Conservation (phyloP, 2,888 invertebrate genomes). For the Agrotis exclamationis region DNA sequence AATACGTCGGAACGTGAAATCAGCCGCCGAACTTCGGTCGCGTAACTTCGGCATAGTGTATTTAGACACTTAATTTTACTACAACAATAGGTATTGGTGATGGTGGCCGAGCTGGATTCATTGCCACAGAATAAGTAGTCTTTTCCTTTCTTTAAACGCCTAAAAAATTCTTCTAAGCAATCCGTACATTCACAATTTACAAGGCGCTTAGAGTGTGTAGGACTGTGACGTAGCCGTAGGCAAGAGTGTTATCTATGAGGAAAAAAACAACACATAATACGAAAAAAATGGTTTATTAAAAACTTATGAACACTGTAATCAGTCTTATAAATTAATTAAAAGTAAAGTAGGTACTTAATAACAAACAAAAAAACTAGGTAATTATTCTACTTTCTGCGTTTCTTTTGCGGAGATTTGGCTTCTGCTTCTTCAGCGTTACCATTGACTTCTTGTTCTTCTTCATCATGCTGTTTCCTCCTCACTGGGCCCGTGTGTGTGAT, state of each 20-base stretch:
- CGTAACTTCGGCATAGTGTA: too few relatives aligned
- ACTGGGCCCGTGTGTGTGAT: conserved; percentile 92
- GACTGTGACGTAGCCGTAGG: too few relatives aligned
- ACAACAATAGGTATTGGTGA: too few relatives aligned
- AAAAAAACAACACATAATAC: conserved; percentile 32
- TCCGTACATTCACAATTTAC: not conserved
- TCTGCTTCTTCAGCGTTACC: conserved; percentile 60
- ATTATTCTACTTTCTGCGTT: conserved; percentile 70
- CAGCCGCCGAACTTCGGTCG: too few relatives aligned
- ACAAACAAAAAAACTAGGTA: not conserved
- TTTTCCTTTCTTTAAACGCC: conserved; percentile 17
- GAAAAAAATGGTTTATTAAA: conserved; percentile 32
- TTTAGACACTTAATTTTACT: too few relatives aligned
- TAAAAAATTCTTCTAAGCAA: conserved; percentile 23
- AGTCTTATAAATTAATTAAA: conserved; percentile 54
- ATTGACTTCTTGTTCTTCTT: conserved; percentile 69
- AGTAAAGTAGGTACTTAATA: not conserved
- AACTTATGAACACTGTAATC: conserved; percentile 41
- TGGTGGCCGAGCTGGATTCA: too few relatives aligned
- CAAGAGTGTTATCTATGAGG: not conserved
- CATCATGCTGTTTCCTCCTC: conserved; percentile 83
- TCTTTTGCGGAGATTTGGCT: conserved; percentile 81
- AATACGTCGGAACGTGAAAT: too few relatives aligned
- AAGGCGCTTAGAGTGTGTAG: not conserved
- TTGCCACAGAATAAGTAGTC: too few relatives aligned